Conservation (phyloP, 2,113 vertebrate genomes). For the Onychostruthus taczanowskii region DNA sequence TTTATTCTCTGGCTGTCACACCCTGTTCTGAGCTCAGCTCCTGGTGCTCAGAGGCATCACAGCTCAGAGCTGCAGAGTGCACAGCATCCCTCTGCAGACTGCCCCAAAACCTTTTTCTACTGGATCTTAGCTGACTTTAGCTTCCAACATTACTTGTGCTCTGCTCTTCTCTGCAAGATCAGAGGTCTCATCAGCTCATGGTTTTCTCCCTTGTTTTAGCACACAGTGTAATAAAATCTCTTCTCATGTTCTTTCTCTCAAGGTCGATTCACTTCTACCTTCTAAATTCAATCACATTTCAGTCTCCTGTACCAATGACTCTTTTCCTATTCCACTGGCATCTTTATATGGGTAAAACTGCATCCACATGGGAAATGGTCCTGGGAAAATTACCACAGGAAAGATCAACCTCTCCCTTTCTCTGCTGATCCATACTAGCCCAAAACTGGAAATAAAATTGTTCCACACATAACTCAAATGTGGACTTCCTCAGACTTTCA, state of each 20-base stretch:
- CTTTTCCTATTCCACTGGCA: background rate
- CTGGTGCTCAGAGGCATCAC: background rate
- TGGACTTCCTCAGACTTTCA: background rate
- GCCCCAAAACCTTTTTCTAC: background rate
- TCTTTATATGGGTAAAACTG: background rate
- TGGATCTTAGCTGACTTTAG: background rate
- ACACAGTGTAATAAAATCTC: background rate
- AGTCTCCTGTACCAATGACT: background rate
- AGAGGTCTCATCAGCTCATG: background rate
- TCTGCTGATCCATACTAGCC: background rate
- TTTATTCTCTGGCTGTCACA: background rate
- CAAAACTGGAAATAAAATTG: background rate
- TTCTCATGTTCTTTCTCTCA: background rate
- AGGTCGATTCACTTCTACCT: background rate
- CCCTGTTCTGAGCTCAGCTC: background rate
- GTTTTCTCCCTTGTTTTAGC: background rate
- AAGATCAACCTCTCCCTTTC: background rate
- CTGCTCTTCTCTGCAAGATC: background rate
- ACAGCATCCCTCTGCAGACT: fast-evolving
- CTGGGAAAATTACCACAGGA: background rate
- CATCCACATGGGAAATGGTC: background rate
- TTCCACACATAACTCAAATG: background rate
- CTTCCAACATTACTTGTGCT: background rate
- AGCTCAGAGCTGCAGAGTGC: background rate
- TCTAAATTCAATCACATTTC: background rate